Conservation (phyloP, 2,113 vertebrate genomes). For the Isichthys henryi region DNA sequence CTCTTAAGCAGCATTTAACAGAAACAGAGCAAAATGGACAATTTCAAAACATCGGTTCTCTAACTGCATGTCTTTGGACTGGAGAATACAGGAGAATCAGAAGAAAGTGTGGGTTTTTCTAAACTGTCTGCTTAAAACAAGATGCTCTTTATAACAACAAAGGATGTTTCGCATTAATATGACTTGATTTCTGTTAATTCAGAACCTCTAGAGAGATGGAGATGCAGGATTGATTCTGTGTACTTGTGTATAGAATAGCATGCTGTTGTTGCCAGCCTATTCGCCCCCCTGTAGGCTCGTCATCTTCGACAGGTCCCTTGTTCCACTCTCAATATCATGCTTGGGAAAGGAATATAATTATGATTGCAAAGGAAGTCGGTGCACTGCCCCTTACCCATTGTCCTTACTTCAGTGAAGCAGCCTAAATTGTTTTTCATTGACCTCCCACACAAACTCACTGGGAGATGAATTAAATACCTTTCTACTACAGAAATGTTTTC, state of each 20-base stretch:
- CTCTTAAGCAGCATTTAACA: neutral
- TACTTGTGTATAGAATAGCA: neutral
- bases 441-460: neutral
- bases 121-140: neutral
- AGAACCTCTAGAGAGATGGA: neutral
- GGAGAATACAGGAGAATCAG: neutral
- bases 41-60: neutral
- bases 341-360: neutral
- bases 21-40: neutral
- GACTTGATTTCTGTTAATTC: neutral
- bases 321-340: neutral
- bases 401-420: neutral
- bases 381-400: neutral
- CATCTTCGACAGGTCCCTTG: neutral
- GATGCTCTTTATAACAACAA: neutral
- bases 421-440: neutral
- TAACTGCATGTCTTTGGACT: neutral
- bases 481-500: neutral
- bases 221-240: neutral
- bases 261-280: neutral
- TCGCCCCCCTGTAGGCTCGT: neutral
- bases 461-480: neutral
- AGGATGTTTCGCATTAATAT: neutral
- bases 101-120: neutral
- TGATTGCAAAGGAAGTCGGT: neutral